Conservation (phyloP, 1,140 invertebrate genomes). For the Panonychus citri region DNA sequence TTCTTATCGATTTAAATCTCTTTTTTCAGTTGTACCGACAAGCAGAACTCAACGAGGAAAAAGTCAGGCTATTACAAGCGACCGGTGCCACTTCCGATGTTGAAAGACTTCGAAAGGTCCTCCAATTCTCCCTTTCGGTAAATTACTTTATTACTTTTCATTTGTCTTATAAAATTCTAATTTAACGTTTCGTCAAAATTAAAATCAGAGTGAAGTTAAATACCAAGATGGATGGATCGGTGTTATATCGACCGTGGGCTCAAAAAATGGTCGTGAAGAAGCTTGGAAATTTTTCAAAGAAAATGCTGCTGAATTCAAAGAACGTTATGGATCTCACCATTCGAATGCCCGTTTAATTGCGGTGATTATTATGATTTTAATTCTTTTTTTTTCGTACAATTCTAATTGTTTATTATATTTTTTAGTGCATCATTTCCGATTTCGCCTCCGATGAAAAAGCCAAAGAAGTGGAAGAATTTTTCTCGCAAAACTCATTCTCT, state of each 20-base stretch:
- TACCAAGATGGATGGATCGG: conserved; percentile 72
- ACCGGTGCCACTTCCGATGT: conserved; percentile 49
- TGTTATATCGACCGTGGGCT: conserved; percentile 47
- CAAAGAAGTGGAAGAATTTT: conserved; percentile 59
- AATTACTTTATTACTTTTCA: neutral
- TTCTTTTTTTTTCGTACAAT: neutral
- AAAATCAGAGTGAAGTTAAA: conserved; percentile 91
- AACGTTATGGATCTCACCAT: conserved; percentile 33
- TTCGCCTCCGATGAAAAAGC: conserved; percentile 58
- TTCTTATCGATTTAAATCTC: conserved; percentile 16
- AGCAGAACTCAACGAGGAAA: conserved; percentile 62
- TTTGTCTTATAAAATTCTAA: no score
- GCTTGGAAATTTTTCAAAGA: conserved; percentile 76
- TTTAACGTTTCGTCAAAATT: neutral
- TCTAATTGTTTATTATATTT: neutral
- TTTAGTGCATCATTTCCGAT: conserved; percentile 54
- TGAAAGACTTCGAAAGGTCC: conserved; percentile 42
- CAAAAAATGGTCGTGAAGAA: conserved; percentile 48
- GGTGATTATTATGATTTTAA: neutral
- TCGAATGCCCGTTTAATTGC: conserved; percentile 15
- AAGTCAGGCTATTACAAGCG: conserved; percentile 56
- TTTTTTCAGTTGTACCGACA: conserved; percentile 45
- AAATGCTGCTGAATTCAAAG: conserved; percentile 45
- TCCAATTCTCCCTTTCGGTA: conserved; percentile 23
- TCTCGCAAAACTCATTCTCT: conserved; percentile 42